Evolutionary conservation across 2,888 invertebrate genomes (phyloP).

Genomic region (Ennomos fuscantarius): DNA sequence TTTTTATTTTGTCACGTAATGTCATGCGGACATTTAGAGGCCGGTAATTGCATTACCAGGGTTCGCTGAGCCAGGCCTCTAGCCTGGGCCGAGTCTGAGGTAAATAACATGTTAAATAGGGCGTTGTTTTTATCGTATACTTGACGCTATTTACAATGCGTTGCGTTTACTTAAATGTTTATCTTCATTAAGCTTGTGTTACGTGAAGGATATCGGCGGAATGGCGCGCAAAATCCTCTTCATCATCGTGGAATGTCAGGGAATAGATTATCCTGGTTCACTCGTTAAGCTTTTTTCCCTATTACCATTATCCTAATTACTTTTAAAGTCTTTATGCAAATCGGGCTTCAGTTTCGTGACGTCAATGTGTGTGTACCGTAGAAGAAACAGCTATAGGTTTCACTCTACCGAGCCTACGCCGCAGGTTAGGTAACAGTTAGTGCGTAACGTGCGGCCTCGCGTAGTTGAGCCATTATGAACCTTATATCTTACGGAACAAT

Average conservation of each 20-base stretch:
- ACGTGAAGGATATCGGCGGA: slow-evolving; percentile 1
- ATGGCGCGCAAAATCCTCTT: slow-evolving; percentile 14
- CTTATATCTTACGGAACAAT: slow-evolving; percentile 11
- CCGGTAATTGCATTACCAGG: slow-evolving; percentile 33
- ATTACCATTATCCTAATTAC: slow-evolving; percentile 27
- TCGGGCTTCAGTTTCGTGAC: slow-evolving; percentile 23
- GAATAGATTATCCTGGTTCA: slow-evolving; percentile 14
- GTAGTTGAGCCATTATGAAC: slow-evolving; percentile 14
- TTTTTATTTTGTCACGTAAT: slow-evolving; percentile 36
- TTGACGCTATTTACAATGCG: slow-evolving; percentile 1
- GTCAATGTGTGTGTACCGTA: slow-evolving; percentile 10
- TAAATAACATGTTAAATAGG: slow-evolving; percentile 9
- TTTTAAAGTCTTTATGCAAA: slow-evolving; percentile 28
- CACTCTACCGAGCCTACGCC: slow-evolving; percentile 2
- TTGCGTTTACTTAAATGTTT: slow-evolving; percentile 14
- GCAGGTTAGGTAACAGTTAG: background rate
- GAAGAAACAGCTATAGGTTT: background rate
- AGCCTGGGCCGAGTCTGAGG: background rate
- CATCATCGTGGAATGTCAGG: slow-evolving; percentile 3
- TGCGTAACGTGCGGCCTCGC: background rate
- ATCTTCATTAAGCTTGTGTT: slow-evolving; percentile 6
- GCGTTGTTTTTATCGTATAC: slow-evolving; percentile 9
- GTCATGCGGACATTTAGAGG: slow-evolving; percentile 26
- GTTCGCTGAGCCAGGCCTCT: background rate
- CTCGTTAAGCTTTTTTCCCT: slow-evolving; percentile 21